Conservation (phyloP, 2,888 invertebrate species). For the Entomobrya multifasciata region DNA sequence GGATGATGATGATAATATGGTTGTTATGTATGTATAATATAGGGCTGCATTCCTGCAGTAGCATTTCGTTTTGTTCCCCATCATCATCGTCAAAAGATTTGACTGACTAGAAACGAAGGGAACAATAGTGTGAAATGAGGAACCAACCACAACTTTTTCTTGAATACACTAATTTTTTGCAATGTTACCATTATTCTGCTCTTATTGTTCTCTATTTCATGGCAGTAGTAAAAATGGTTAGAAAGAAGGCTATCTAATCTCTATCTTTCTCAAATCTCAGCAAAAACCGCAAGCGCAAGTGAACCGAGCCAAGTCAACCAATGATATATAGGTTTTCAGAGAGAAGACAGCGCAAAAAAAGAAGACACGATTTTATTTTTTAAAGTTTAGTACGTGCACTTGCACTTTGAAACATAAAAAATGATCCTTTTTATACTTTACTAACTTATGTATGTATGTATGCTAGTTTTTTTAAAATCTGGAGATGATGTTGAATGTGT, state of each 20-base stretch:
- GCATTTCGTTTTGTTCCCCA: neutral
- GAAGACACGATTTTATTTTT: no score
- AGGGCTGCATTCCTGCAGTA: neutral
- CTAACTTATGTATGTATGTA: no score
- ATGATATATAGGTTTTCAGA: neutral
- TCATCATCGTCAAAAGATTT: neutral
- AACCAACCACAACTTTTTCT: constrained; percentile 23
- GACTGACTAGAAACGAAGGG: neutral
- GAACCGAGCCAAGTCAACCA: constrained; percentile 23
- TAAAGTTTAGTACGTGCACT: no score
- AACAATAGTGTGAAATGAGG: constrained; percentile 28
- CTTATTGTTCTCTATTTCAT: constrained; percentile 5
- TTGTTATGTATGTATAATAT: neutral
- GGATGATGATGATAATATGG: neutral
- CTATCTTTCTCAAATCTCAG: neutral
- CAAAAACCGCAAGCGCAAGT: constrained; percentile 11
- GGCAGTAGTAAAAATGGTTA: neutral
- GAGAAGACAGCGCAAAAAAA: no score
- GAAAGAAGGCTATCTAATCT: neutral
- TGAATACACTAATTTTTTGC: constrained; percentile 11
- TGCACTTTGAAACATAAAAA: neutral
- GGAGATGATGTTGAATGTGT: no score
- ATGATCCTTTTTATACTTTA: no score
- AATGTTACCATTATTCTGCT: constrained; percentile 26
- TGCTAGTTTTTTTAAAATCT: no score